phyloP scores from a whole-genome alignment of 2,888 invertebrate genomes.

The Eupithecia vulgata region DNA sequence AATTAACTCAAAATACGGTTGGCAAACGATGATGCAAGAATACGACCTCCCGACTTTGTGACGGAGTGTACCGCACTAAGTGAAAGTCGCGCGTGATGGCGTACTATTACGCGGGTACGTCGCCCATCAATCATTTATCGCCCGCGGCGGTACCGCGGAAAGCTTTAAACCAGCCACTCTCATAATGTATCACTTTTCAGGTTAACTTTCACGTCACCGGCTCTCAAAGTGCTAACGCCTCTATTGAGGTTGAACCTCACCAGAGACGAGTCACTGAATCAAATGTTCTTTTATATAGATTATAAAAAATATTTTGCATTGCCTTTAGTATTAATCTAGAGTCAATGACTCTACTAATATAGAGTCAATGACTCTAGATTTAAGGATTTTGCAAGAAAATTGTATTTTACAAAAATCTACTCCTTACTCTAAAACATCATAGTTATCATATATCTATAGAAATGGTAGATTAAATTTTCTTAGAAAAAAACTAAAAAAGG shows the following conservation, averaged over 20 bases:
- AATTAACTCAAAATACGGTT: neutral
- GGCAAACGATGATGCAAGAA: neutral
- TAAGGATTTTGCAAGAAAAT: neutral
- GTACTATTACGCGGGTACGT: constrained; percentile 55
- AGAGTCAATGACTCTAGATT: too few species aligned
- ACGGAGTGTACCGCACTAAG: constrained; percentile 47
- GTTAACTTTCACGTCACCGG: constrained; percentile 1
- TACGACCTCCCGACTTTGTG: neutral
- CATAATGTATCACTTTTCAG: constrained; percentile 72
- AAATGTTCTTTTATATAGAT: constrained; percentile 41
- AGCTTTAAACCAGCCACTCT: constrained; percentile 69
- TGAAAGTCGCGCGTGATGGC: constrained; percentile 73
- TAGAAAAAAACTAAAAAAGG: too few species aligned
- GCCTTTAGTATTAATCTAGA: neutral
- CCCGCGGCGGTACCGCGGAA: constrained; percentile 73
- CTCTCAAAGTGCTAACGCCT: neutral
- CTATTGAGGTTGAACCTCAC: neutral
- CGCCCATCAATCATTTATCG: constrained; percentile 80
- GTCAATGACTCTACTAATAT: too few species aligned
- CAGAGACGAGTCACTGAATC: neutral
- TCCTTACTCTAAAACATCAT: neutral
- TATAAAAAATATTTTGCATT: constrained; percentile 57
- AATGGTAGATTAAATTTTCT: neutral
- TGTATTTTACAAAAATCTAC: neutral
- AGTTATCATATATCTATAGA: too few species aligned